Percentiles rank a stretch among this genome's conserved stretches.
These are phyloP conservation scores for Cephalopachus bancanus DNA, from an alignment of 2,797 vertebrate species.

Conservation along the genomic window DNA sequence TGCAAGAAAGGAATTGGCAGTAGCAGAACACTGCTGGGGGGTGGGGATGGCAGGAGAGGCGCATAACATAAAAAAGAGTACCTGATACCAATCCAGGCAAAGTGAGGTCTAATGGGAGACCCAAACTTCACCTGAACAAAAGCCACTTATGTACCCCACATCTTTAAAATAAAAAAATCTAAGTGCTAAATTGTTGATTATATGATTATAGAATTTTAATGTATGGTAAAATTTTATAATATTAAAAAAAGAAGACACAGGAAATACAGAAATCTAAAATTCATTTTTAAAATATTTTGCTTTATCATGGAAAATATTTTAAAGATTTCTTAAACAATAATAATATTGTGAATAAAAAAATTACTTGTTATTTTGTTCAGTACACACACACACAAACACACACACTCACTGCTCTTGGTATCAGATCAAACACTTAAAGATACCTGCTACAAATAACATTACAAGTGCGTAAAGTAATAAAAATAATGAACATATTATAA, in stretches of 20 bases:
- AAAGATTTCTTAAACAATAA: background rate
- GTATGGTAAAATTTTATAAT: background rate
- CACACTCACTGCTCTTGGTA: background rate
- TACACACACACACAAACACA: background rate
- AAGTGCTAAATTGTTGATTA: background rate
- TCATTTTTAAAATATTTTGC: background rate
- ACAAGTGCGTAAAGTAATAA: background rate
- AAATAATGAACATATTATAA: background rate
- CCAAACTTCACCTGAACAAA: too few species aligned
- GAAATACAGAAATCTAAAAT: background rate
- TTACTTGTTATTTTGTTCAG: background rate
- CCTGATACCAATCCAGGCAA: too few species aligned
- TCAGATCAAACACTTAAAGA: background rate
- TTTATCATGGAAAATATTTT: background rate
- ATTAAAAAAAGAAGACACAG: background rate
- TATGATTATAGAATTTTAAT: conserved; percentile 17
- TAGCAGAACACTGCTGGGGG: too few species aligned
- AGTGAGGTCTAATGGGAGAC: too few species aligned
- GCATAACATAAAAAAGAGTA: too few species aligned
- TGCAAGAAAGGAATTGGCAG: too few species aligned
- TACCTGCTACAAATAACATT: background rate
- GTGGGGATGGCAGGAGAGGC: too few species aligned
- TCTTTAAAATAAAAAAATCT: too few species aligned
- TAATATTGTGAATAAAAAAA: background rate
- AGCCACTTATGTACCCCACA: too few species aligned